Conservation (phyloP, 2,888 invertebrate genomes). For the Timandra comae region DNA sequence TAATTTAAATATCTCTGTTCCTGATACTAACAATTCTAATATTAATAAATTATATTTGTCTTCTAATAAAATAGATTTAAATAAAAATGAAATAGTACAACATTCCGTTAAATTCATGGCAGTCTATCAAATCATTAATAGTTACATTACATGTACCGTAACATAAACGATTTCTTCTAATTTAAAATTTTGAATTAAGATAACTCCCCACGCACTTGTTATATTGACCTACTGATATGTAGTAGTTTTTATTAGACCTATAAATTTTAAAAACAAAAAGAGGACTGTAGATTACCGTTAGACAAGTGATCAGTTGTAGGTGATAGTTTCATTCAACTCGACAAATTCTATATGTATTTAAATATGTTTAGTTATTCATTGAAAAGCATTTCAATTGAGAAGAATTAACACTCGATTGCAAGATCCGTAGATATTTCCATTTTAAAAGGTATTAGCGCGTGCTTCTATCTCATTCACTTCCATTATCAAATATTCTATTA, state of each 20-base stretch:
- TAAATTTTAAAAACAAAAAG: constrained; percentile 40
- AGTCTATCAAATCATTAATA: too few species aligned
- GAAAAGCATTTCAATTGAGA: constrained; percentile 7
- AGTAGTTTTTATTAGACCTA: constrained; percentile 33
- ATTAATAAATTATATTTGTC: constrained; percentile 1
- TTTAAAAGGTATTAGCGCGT: constrained; percentile 24
- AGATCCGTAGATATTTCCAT: constrained; percentile 13
- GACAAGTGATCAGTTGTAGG: constrained; percentile 33
- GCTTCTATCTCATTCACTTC: constrained; percentile 34
- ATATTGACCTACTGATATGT: constrained; percentile 27
- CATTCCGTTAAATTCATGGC: too few species aligned
- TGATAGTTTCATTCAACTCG: constrained; percentile 12
- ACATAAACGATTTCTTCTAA: constrained; percentile 18
- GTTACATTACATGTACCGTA: neutral
- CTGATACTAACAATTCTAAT: too few species aligned
- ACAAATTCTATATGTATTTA: neutral
- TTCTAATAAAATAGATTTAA: constrained; percentile 1
- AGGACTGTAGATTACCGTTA: constrained; percentile 39
- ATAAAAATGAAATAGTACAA: too few species aligned
- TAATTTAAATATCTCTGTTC: constrained; percentile 9
- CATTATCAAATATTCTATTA: constrained; percentile 53
- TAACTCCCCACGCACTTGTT: constrained; percentile 24
- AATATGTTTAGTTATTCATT: neutral
- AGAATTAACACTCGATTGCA: constrained; percentile 11
- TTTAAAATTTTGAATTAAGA: constrained; percentile 22